These are phyloP conservation scores for Epizoanthus scotinus DNA, from an alignment of 92 coral and sea anemone genomes.

Conservation along the genomic window DNA sequence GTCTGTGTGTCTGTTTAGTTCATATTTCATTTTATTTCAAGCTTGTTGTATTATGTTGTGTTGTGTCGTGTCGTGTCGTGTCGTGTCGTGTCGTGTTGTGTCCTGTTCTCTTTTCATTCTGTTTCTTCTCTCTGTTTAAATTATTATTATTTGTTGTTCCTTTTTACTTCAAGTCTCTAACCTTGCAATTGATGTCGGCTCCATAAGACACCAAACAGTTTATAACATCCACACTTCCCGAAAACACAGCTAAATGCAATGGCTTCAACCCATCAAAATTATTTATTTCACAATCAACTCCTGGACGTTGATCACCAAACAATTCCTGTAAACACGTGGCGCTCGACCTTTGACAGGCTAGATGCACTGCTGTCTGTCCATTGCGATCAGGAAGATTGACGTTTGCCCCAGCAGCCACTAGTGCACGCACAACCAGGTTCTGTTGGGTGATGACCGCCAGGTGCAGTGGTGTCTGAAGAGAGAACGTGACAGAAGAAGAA, in stretches of 20 bases:
- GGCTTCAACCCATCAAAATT: conserved; percentile 88
- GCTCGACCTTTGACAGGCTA: conserved; percentile 79
- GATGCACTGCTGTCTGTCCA: conserved; percentile 90
- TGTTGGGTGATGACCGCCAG: conserved; percentile 92
- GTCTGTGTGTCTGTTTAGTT: too few relatives aligned
- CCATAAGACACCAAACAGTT: conserved; percentile 69
- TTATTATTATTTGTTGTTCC: too few relatives aligned
- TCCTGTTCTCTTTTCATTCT: background rate
- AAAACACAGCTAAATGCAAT: conserved; percentile 82
- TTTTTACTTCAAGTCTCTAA: conserved; percentile 8
- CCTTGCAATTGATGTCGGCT: conserved; percentile 88
- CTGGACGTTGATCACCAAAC: conserved; percentile 15
- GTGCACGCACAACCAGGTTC: conserved; percentile 60
- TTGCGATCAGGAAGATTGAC: conserved; percentile 88
- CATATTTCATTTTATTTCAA: too few relatives aligned
- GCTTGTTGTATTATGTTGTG: too few relatives aligned
- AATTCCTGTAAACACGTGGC: conserved; percentile 72
- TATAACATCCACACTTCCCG: conserved; percentile 59
- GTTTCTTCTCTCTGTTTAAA: background rate
- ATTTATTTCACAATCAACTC: conserved; percentile 54
- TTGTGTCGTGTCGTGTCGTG: too few relatives aligned
- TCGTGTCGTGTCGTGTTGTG: too few relatives aligned
- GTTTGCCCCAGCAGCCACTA: conserved; percentile 76
- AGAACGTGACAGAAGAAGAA: background rate
- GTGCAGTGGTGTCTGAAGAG: conserved; percentile 82